Percentiles rank a stretch among this genome's conserved stretches.
phyloP scores from a whole-genome alignment of 2,113 vertebrate species.

The Microcebus ravelobensis region DNA sequence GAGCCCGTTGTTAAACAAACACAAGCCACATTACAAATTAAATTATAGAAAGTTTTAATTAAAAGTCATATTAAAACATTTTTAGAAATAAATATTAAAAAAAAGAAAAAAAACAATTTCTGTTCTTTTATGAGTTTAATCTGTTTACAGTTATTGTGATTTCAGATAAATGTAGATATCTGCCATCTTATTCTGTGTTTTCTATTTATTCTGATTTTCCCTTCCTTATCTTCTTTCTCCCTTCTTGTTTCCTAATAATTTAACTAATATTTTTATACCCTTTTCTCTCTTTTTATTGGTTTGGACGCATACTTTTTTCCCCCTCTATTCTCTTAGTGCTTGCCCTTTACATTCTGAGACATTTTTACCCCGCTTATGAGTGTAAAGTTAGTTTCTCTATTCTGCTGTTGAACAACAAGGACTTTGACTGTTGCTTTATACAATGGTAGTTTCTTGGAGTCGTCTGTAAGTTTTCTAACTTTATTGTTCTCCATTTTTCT shows the following conservation, averaged over 20 bases:
- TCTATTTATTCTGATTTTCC: background rate
- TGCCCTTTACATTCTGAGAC: background rate
- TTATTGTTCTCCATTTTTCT: conserved; percentile 5
- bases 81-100: background rate
- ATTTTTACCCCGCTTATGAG: background rate
- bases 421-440: background rate
- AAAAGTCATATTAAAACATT: background rate
- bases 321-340: background rate
- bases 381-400: background rate
- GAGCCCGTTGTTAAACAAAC: conserved; percentile 18
- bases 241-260: conserved; percentile 1
- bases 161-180: background rate
- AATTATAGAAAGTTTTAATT: conserved; percentile 10
- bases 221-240: background rate
- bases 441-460: background rate
- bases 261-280: background rate
- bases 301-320: background rate
- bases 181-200: background rate
- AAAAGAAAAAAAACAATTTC: background rate
- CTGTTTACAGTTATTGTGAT: conserved; percentile 7
- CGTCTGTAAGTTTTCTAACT: background rate
- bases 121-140: conserved; percentile 33
- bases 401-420: background rate
- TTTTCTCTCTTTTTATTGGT: background rate
- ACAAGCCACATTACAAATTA: background rate